Percentiles rank a stretch among this genome's conserved stretches.
phyloP scores from a whole-genome alignment of 2,888 invertebrate species.

The Oscheius sp. region DNA sequence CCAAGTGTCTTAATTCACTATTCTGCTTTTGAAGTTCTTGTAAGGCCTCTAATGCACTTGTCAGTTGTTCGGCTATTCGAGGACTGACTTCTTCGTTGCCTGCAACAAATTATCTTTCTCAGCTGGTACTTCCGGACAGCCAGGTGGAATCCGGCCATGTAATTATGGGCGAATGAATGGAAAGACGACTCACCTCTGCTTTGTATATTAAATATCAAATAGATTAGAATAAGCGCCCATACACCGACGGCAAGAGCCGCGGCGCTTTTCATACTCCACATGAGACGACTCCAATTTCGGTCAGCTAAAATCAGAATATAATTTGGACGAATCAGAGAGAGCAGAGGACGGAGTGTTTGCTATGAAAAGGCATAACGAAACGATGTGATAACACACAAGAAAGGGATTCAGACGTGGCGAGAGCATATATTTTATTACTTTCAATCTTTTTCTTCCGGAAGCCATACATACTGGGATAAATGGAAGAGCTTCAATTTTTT shows the following conservation, averaged over 20 bases:
- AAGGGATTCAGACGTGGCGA: background rate
- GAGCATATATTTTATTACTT: background rate
- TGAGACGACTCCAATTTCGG: slow-evolving; percentile 19
- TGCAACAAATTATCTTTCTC: background rate
- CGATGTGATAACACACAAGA: background rate
- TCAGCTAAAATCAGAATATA: background rate
- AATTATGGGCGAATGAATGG: slow-evolving; percentile 10
- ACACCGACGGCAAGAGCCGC: slow-evolving; percentile 24
- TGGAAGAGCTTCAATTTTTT: too few relatives aligned
- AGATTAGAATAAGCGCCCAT: slow-evolving; percentile 29
- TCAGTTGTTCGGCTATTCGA: background rate
- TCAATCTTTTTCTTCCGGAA: background rate
- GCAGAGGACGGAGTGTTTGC: slow-evolving; percentile 6
- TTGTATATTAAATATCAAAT: slow-evolving; percentile 25
- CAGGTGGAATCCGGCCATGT: slow-evolving; percentile 13
- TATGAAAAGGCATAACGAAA: slow-evolving; percentile 8
- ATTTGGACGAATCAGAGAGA: background rate
- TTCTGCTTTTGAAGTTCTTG: slow-evolving; percentile 36
- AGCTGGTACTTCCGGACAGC: slow-evolving; percentile 27
- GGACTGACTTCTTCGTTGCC: slow-evolving; percentile 7
- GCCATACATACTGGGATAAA: too few relatives aligned
- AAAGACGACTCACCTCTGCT: slow-evolving; percentile 19
- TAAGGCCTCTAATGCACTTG: background rate
- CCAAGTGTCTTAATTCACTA: slow-evolving; percentile 37
- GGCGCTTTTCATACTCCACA: slow-evolving; percentile 34